Base-by-base conservation (phyloP, 2,888 invertebrate genomes). In the Thumatha senex region DNA sequence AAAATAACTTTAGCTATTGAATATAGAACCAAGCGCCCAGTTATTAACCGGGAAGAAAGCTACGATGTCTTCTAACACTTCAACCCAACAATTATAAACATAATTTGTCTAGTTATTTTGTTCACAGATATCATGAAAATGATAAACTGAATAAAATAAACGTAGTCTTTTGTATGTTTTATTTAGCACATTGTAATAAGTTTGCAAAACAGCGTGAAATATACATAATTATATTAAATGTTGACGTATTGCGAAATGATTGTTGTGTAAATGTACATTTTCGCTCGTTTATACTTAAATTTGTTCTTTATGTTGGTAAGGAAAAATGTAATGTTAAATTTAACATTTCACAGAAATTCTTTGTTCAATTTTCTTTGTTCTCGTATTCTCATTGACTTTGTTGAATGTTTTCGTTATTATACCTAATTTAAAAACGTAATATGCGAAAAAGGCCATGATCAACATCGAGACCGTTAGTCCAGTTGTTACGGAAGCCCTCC, bases 341-440 rank as follows among this genome's bases (percentile, higher is more conserved):
- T 24, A 24, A 2, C 2, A 4, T 24, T 24, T 24, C 18, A 24
- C 18, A 24, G 18, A 24, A 24, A 24, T 24, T 24, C 18, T 24
- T 24, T 24, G 18, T 24, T 24, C 18, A 24, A 24, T 24, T 24
- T 24, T 24, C 18, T 24, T 24, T 24, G 18, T 24, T 24, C 18
- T 4, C 2, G 18, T 24, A 4, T 24, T 24, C 18, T 24, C 5
- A 24, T 24, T 24, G 18, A 4, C 3, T 58, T 54, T 54, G 36
- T 48, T 54, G 50, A 55, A 48, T 39, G 36, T 46, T 24, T 24
- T 24, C 18, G 18, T 24, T 24, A 24, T 24, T 24, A 5, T 24
- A 5, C 18, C 18, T 24, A 24, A 24, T 24, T 24, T 24, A 24
- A 24, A 24, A 24, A 24, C 18, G 5, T 24, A 24, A 24, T 24